phyloP scores from a whole-genome alignment of 1,140 invertebrate genomes.

The Ceratoteleas bidentatus region DNA sequence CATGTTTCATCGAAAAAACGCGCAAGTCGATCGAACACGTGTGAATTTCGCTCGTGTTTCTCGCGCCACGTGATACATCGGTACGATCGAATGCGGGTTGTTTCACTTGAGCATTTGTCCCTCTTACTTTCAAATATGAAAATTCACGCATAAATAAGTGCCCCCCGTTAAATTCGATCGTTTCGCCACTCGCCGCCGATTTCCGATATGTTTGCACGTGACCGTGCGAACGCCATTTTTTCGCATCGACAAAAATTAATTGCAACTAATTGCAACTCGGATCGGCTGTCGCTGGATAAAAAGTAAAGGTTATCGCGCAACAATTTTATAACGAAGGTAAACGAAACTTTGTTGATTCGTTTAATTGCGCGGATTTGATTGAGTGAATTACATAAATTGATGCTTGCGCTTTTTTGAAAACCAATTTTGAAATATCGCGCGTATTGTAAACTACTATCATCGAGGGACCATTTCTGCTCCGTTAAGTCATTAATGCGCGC shows the following conservation, averaged over 20 bases:
- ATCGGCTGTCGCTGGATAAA: background rate
- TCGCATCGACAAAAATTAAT: background rate
- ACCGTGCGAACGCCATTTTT: background rate
- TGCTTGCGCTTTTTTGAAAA: slow-evolving; percentile 11
- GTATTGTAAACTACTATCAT: slow-evolving; percentile 35
- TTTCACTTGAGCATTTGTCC: slow-evolving; percentile 27
- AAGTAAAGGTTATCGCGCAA: background rate
- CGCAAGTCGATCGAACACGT: slow-evolving; percentile 46
- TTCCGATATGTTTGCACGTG: background rate
- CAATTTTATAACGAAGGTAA: background rate
- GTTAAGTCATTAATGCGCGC: slow-evolving; percentile 20
- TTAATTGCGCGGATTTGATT: slow-evolving; percentile 1
- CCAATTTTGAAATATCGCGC: slow-evolving; percentile 19
- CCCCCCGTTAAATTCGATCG: background rate
- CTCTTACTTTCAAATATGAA: slow-evolving; percentile 48
- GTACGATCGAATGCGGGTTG: slow-evolving; percentile 40
- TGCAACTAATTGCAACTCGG: background rate
- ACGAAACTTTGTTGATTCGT: background rate
- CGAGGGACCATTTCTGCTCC: background rate
- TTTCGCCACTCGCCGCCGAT: background rate
- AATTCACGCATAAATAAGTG: slow-evolving; percentile 14
- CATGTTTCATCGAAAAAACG: slow-evolving; percentile 6
- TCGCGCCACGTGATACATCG: slow-evolving; percentile 43
- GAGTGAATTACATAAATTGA: slow-evolving; percentile 19
- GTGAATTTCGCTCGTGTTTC: slow-evolving; percentile 47